Conservation (phyloP, 2,113 vertebrate species). For the Fukomys damarensis region DNA sequence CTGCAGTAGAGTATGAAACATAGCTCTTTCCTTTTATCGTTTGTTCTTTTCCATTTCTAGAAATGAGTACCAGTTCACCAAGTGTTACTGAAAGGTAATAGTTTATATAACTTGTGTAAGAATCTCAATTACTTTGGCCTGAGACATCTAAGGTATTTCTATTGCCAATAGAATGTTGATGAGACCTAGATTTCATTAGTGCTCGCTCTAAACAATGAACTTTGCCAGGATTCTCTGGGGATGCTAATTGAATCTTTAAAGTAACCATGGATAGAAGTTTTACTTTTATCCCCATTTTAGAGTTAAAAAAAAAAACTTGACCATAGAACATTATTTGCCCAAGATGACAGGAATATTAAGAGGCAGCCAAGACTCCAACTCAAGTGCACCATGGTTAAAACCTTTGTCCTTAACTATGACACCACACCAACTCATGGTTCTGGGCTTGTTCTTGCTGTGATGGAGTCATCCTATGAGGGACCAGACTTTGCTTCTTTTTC, state of each 20-base stretch:
- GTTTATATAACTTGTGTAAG: background rate
- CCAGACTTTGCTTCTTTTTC: rapidly evolving
- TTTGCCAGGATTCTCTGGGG: background rate
- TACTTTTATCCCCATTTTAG: background rate
- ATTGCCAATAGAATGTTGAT: background rate
- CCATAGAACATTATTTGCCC: background rate
- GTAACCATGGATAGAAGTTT: background rate
- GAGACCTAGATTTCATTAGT: background rate
- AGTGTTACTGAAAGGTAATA: background rate
- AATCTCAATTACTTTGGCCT: background rate
- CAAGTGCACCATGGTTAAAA: background rate
- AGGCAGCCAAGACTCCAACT: background rate
- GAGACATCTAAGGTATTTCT: background rate
- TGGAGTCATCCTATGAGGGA: background rate
- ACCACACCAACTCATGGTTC: rapidly evolving
- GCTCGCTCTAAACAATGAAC: background rate
- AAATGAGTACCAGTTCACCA: background rate
- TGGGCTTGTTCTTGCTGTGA: background rate
- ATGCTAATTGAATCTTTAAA: background rate
- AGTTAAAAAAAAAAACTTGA: background rate
- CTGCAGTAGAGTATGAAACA: background rate
- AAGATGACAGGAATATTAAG: background rate
- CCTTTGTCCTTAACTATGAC: background rate
- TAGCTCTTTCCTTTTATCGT: background rate
- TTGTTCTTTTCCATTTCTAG: background rate